Base-by-base conservation (phyloP, 2,113 vertebrate genomes). In the Pterocles gutturalis region DNA sequence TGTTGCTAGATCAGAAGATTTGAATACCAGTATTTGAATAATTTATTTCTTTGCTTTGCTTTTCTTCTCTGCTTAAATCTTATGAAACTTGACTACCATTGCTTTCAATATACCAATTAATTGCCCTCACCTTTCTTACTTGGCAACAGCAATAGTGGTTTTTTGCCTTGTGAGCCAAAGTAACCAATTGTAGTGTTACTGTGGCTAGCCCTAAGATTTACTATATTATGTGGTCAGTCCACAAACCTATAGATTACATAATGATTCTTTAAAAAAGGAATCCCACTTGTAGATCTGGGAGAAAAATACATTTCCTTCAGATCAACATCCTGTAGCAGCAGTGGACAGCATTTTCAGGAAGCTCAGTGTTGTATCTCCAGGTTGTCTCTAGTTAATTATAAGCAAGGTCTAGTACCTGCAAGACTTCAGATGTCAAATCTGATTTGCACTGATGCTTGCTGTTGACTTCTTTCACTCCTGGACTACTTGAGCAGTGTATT, bases 241-340 rank as follows among this genome's bases (percentile, higher is more conserved):
- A 2, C 80, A 79, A 83, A 46, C 34, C 45, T 72, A 5, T 5
- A 31, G 34, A 53, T 24, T 26, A 18, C 43, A 22, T 7, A 31
- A 33, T 15, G 33, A 41, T 25, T 41, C 57, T 29, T 69, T 72
- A 49, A 38, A 73, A 62, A 2, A 5, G 41, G 38, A 57, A 36
- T 69, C 14, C 36, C 55, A 5, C 38, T n/a, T 93, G 31, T 45
- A 80, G 57, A 26, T 28, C 21, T 76, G n/a, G 8, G 38, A 82
- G 45, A 36, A 91, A 91, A 71, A 38, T 18, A 18, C 0, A 0
- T 69, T 82, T 41, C 26, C 26, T 43, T 83, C 41, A 26, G 73
- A 6, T 38, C 25, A 38, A 75, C 61, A 22, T 61, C 65, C 8
- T 0, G 0, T 29, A 33, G 11, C 5, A 38, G 38, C 48, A 64